Conservation (phyloP, 2,113 vertebrate genomes). For the Hippocampus zosterae region DNA sequence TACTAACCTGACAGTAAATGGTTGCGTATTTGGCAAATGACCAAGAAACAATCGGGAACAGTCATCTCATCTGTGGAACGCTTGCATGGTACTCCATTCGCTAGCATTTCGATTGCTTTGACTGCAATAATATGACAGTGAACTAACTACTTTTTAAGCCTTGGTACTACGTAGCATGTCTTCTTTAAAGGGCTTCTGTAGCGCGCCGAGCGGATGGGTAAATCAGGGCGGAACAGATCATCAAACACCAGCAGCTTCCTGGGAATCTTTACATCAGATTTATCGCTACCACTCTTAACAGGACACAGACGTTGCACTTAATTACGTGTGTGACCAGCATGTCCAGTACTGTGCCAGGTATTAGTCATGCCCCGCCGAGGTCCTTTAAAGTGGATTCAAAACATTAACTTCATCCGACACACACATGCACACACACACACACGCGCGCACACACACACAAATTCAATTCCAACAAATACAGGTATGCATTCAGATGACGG, state of each 20-base stretch:
- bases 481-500: not conserved
- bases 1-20: not conserved
- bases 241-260: conserved; percentile 3
- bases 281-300: not conserved
- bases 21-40: not conserved
- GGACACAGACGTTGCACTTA: not conserved
- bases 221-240: conserved; percentile 1
- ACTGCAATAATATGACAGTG: not conserved
- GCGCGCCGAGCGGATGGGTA: not conserved
- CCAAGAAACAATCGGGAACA: not conserved
- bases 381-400: not conserved
- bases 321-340: not conserved
- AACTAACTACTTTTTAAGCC: not conserved
- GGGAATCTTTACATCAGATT: conserved; percentile 3
- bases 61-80: not conserved
- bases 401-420: not conserved
- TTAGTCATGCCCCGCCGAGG: not conserved
- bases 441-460: not conserved
- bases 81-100: not conserved
- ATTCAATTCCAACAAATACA: not conserved
- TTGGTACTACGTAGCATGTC: not conserved
- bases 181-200: not conserved
- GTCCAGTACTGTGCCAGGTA: not conserved
- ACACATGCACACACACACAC: not conserved
- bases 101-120: not conserved